Conservation (phyloP, 2,888 invertebrate genomes). For the Pecten maximus region DNA sequence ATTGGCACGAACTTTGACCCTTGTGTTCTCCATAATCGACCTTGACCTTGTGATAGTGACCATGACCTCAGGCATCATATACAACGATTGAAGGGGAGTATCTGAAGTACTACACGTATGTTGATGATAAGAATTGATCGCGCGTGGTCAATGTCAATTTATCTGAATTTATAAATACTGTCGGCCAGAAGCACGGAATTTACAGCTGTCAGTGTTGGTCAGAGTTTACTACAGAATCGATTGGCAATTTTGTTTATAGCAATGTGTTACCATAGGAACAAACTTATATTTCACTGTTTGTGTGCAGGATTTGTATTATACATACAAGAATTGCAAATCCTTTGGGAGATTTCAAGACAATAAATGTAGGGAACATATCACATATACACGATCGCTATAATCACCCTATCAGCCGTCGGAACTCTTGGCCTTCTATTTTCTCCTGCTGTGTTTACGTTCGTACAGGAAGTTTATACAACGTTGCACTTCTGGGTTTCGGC, state of each 20-base stretch:
- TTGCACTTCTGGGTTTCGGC: constrained; percentile 10
- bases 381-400: not conserved
- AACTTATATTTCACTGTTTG: not conserved
- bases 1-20: not conserved
- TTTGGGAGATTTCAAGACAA: not conserved
- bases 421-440: not conserved
- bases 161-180: constrained; percentile 22
- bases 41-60: not conserved
- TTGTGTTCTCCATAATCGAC: not conserved
- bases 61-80: not conserved
- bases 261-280: constrained; percentile 9
- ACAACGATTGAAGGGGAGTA: not conserved
- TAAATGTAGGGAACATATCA: not conserved
- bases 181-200: not conserved
- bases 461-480: constrained; percentile 10
- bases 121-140: not conserved
- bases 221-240: not conserved
- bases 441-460: not conserved
- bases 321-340: not conserved
- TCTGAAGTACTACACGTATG: not conserved
- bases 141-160: not conserved
- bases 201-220: not conserved
- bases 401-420: not conserved
- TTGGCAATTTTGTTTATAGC: not conserved
- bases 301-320: not conserved